A percentile compares a stretch with the other conserved stretches of the same genome.
These are phyloP conservation scores for Latheticus oryzae DNA, from an alignment of 2,888 invertebrate genomes.

Conservation along the genomic window DNA sequence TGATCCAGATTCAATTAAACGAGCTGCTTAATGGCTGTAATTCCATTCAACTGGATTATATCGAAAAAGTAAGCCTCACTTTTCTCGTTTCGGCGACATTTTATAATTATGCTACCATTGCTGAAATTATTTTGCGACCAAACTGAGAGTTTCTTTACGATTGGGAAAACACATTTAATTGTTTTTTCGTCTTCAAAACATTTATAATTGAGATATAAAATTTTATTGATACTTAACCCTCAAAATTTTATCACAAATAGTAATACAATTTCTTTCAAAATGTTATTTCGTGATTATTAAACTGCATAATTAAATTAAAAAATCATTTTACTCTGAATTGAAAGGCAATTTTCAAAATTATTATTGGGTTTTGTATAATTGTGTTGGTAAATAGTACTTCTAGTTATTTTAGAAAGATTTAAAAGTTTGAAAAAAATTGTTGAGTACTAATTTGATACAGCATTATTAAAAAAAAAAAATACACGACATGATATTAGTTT, in stretches of 20 bases:
- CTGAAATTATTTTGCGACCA: constrained; percentile 11
- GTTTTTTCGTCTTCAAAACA: constrained; percentile 9
- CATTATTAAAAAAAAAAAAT: too few species aligned
- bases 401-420: too few species aligned
- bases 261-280: background rate
- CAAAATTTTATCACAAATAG: background rate
- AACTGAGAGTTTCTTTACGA: constrained; percentile 2
- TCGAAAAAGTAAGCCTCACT: constrained; percentile 24
- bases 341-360: too few species aligned
- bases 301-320: constrained; percentile 12
- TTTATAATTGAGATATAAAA: constrained; percentile 1
- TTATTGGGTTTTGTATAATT: too few species aligned
- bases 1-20: constrained; percentile 36
- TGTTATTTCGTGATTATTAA: constrained; percentile 7
- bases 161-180: constrained; percentile 17
- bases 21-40: constrained; percentile 31
- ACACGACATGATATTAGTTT: too few species aligned
- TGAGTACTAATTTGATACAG: too few species aligned
- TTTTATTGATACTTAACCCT: constrained; percentile 9
- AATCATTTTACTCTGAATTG: constrained; percentile 19
- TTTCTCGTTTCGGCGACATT: constrained; percentile 16
- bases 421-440: too few species aligned
- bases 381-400: too few species aligned
- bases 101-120: constrained; percentile 15
- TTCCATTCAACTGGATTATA: constrained; percentile 33